Conservation (phyloP, 1,140 invertebrate genomes). For the Daktulosphaira vitifoliae region DNA sequence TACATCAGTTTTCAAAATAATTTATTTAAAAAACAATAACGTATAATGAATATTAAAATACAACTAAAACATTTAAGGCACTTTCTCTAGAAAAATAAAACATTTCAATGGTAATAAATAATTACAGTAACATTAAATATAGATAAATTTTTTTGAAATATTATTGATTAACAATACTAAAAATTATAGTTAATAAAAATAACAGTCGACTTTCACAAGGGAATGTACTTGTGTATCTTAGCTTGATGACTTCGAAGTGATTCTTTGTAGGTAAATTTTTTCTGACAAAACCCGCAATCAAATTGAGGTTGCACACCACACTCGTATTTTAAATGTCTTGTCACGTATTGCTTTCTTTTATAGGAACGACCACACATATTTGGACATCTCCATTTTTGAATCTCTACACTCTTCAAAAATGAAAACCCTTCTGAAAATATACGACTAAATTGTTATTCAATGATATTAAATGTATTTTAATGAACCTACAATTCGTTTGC, state of each 20-base stretch:
- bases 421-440: neutral
- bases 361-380: constrained; percentile 22
- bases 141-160: too few relatives aligned
- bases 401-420: neutral
- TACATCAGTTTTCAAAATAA: too few relatives aligned
- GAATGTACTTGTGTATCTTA: constrained; percentile 7
- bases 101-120: too few relatives aligned
- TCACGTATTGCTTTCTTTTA: constrained; percentile 43
- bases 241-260: neutral
- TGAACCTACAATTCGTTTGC: too few relatives aligned
- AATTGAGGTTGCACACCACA: constrained; percentile 45
- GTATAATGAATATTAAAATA: too few relatives aligned
- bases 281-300: constrained; percentile 46
- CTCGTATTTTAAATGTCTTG: constrained; percentile 40
- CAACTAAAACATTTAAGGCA: too few relatives aligned
- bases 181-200: too few relatives aligned
- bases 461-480: neutral
- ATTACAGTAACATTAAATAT: too few relatives aligned
- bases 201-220: too few relatives aligned
- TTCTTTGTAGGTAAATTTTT: constrained; percentile 24
- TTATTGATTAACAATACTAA: too few relatives aligned
- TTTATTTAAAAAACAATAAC: too few relatives aligned
- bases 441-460: neutral
- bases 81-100: too few relatives aligned
- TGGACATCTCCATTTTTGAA: neutral